Evolutionary conservation across 1,140 invertebrate species (phyloP).

Genomic region (Asobara japonica): DNA sequence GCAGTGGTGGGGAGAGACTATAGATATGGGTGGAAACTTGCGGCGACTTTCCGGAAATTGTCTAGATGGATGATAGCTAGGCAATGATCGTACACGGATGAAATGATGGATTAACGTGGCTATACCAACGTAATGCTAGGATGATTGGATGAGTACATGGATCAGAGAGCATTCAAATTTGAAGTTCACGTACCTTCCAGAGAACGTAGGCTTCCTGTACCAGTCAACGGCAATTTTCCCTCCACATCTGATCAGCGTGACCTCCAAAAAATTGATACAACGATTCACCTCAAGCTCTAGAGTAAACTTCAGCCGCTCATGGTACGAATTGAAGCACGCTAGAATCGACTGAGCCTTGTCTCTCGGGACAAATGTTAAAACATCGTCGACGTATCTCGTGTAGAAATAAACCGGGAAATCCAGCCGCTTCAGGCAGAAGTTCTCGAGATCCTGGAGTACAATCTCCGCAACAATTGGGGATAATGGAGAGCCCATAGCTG

Average conservation of each 20-base stretch:
- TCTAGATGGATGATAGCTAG: too few species aligned
- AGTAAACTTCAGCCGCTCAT: slow-evolving; percentile 21
- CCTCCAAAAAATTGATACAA: slow-evolving; percentile 29
- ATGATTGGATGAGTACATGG: too few species aligned
- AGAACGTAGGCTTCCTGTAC: slow-evolving; percentile 26
- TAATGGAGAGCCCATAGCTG: slow-evolving; percentile 31
- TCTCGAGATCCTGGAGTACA: slow-evolving; percentile 32
- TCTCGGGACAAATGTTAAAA: slow-evolving; percentile 15
- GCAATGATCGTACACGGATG: too few species aligned
- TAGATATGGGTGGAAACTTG: too few species aligned
- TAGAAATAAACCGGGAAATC: slow-evolving; percentile 20
- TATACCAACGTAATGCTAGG: too few species aligned
- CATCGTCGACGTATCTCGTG: slow-evolving; percentile 27
- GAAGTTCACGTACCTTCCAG: slow-evolving; percentile 26
- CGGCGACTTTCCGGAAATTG: too few species aligned
- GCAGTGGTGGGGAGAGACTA: too few species aligned
- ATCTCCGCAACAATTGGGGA: slow-evolving; percentile 31
- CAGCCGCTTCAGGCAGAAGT: slow-evolving; percentile 15
- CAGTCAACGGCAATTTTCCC: slow-evolving; percentile 23
- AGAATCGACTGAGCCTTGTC: slow-evolving; percentile 9
- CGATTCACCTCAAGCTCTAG: slow-evolving; percentile 8
- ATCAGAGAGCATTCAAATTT: too few species aligned
- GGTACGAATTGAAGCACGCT: slow-evolving; percentile 18
- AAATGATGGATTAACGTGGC: too few species aligned
- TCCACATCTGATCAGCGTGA: slow-evolving; percentile 3